Evolutionary conservation across 2,113 vertebrate species (phyloP), one percentile per base, ranked within the genome.

Genomic region (Melanerpes aurifrons): DNA sequence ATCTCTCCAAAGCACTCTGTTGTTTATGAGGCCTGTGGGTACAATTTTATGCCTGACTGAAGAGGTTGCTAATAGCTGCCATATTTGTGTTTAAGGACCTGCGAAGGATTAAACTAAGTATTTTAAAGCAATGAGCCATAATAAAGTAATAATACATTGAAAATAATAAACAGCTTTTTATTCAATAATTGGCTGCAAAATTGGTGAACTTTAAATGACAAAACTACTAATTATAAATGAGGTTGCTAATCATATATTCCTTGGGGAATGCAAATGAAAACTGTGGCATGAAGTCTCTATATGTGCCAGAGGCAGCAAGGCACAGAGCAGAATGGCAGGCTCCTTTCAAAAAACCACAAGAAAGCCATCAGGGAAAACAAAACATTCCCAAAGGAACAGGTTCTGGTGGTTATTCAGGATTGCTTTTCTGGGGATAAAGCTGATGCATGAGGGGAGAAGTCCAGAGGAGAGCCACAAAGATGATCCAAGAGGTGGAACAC

Each of bases 31-130:
- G 97, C 98, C 98, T 98, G 95, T 96, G 98, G 98, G 98, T 98
- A 96, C 97, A 98, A 98, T 98, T 98, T 98, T 98, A 98, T 97
- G 98, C 97, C 97, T 98, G 97, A 98, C 97, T 98, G 98, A 98
- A 98, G 97, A 98, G 97, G 97, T 98, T 98, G 96, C 98, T 98
- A 98, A 98, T 98, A 98, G 98, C 98, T 98, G 96, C 97, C 98
- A 98, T 98, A 98, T 98, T 98, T 98, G 98, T 97, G 97, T 98
- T 98, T 98, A 97, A 98, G 98, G 96, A 98, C 98, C 97, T 98
- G 95, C 97, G 94, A 97, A 98, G 96, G 97, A 98, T 97, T 98
- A 97, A 96, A 95, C 67, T 94, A 98, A 98, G 97, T 97, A 97
- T 97, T 98, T 98, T 98, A 98, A 97, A 97, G 97, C 97, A 98